These are phyloP conservation scores for Sussaba pulchella DNA, from an alignment of 2,888 invertebrate genomes.

Conservation along the genomic window DNA sequence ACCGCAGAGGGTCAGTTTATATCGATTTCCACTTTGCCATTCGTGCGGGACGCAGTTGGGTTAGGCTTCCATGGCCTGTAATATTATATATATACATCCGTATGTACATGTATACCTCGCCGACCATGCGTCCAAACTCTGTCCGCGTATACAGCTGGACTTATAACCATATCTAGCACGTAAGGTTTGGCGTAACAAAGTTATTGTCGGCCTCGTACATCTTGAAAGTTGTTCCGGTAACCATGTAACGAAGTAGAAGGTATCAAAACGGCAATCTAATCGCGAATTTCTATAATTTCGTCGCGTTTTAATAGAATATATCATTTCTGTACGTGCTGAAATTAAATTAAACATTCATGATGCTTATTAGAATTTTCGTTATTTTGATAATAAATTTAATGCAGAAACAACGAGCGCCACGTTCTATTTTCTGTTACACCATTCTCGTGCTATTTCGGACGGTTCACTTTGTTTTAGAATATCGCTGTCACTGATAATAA, in stretches of 20 bases:
- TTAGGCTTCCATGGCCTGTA: constrained; percentile 54
- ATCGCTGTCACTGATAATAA: too few relatives aligned
- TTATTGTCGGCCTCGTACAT: constrained; percentile 34
- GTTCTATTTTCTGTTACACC: neutral
- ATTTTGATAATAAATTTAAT: neutral
- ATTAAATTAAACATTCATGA: neutral
- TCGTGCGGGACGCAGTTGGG: constrained; percentile 59
- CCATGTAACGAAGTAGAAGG: neutral
- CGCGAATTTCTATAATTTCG: neutral
- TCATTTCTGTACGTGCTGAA: neutral
- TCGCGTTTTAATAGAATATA: neutral
- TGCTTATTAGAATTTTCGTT: too few relatives aligned
- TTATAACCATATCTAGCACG: constrained; percentile 14
- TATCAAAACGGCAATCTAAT: neutral
- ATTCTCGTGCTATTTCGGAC: too few relatives aligned
- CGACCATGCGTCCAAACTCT: constrained; percentile 50
- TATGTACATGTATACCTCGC: neutral
- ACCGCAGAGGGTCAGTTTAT: constrained; percentile 67
- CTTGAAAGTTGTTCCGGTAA: constrained; percentile 4
- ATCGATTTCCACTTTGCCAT: constrained; percentile 68
- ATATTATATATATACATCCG: neutral
- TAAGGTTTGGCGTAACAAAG: constrained; percentile 37
- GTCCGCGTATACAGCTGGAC: constrained; percentile 10
- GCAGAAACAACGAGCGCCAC: neutral
- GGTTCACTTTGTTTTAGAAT: too few relatives aligned